A percentile compares a stretch with the other conserved stretches of the same genome.
Conservation (phyloP, 2,797 vertebrate genomes). For the Columba guinea region DNA sequence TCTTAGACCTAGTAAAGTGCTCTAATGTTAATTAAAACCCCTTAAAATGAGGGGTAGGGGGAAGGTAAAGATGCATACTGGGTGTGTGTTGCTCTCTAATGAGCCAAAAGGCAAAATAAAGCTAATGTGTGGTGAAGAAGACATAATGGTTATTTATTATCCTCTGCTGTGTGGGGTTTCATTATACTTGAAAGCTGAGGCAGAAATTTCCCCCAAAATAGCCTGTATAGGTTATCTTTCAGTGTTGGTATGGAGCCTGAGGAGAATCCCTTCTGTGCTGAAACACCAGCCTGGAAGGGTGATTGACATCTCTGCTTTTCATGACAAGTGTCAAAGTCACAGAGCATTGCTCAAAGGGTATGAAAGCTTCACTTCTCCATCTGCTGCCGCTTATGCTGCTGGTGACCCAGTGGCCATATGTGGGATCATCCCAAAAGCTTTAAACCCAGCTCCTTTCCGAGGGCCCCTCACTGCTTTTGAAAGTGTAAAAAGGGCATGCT, state of each 20-base stretch:
- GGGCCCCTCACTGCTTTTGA: background rate
- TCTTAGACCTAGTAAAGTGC: background rate
- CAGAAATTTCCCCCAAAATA: background rate
- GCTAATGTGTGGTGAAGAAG: background rate
- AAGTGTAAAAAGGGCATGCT: background rate
- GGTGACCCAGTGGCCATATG: background rate
- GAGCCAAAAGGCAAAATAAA: background rate
- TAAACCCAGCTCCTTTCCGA: background rate
- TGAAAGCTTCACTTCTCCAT: slow-evolving; percentile 20
- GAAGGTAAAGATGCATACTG: background rate
- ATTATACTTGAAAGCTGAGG: background rate
- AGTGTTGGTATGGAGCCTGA: background rate
- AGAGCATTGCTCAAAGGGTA: background rate
- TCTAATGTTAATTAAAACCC: background rate
- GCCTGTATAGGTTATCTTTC: background rate
- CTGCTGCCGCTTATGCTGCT: background rate
- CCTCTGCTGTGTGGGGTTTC: background rate
- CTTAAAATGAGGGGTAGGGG: background rate
- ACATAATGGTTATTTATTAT: background rate
- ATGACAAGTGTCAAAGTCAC: slow-evolving; percentile 12
- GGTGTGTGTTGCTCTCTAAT: background rate
- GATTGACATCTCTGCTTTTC: slow-evolving; percentile 29
- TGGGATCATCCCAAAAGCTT: background rate
- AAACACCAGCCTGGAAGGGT: background rate
- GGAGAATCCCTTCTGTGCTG: background rate